These are phyloP conservation scores for Orthosia gracilis DNA, from an alignment of 2,888 invertebrate species.

Conservation along the genomic window DNA sequence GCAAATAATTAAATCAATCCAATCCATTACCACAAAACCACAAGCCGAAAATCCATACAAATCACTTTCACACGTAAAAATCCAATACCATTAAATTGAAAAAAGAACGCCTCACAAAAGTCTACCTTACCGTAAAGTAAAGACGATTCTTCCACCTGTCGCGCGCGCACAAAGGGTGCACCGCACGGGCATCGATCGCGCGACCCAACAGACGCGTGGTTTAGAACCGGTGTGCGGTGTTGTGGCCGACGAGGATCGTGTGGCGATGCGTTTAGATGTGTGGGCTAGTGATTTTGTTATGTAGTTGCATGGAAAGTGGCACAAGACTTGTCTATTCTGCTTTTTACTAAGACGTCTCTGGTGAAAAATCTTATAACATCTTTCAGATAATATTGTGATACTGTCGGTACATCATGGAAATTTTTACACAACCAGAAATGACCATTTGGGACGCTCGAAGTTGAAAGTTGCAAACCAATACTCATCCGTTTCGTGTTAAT, in stretches of 20 bases:
- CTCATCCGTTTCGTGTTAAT: too few relatives aligned
- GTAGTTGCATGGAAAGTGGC: background rate
- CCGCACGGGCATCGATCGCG: slow-evolving; percentile 72
- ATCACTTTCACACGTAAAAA: slow-evolving; percentile 45
- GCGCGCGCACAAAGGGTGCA: slow-evolving; percentile 67
- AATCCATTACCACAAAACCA: slow-evolving; percentile 38
- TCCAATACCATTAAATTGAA: slow-evolving; percentile 58
- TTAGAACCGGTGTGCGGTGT: slow-evolving; percentile 49
- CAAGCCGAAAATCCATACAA: slow-evolving; percentile 12
- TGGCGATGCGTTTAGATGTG: slow-evolving; percentile 40
- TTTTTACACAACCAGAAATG: too few relatives aligned
- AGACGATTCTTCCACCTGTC: slow-evolving; percentile 72
- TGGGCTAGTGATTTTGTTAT: background rate
- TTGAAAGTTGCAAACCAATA: too few relatives aligned
- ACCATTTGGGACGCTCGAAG: too few relatives aligned
- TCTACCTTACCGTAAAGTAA: slow-evolving; percentile 56
- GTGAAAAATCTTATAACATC: too few relatives aligned
- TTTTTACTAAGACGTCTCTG: background rate
- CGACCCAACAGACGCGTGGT: slow-evolving; percentile 52
- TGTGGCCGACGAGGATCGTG: slow-evolving; percentile 41
- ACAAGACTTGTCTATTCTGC: background rate
- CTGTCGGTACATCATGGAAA: too few relatives aligned
- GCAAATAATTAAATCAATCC: slow-evolving; percentile 8
- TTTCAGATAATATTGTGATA: too few relatives aligned
- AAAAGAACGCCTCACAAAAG: slow-evolving; percentile 37